Evolutionary conservation across 2,888 invertebrate genomes (phyloP).

Genomic region (Scaptomyza polygonia): DNA sequence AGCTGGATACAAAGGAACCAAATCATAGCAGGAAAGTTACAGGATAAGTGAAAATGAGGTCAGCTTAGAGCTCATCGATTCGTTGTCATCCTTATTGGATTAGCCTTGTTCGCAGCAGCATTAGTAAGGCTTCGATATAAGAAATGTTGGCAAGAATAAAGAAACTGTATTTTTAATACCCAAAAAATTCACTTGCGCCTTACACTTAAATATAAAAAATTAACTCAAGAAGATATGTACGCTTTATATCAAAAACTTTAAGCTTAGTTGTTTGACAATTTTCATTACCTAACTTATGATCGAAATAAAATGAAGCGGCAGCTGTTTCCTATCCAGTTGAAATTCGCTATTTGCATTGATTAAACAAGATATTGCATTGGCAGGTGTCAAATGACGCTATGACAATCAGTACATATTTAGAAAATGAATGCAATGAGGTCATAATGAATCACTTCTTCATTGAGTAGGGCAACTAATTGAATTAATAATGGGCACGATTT

Average conservation of each 20-base stretch:
- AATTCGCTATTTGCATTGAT: constrained; percentile 58
- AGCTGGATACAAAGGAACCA: not conserved
- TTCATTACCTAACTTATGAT: not conserved
- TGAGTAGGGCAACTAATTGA: constrained; percentile 18
- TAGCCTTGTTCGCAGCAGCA: constrained; percentile 23
- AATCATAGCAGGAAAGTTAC: not conserved
- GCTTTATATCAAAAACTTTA: too few relatives aligned
- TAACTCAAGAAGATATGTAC: not conserved
- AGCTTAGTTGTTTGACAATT: not conserved
- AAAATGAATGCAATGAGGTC: constrained; percentile 12
- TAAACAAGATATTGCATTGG: constrained; percentile 52
- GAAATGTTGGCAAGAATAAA: not conserved
- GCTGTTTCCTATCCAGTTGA: not conserved
- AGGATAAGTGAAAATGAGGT: constrained; percentile 35
- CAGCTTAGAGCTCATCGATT: constrained; percentile 23
- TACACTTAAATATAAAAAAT: not conserved
- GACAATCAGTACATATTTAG: not conserved
- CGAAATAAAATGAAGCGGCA: not conserved
- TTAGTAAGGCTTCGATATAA: constrained; percentile 1
- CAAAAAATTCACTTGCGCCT: not conserved
- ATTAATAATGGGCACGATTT: not conserved
- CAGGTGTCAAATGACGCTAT: constrained; percentile 20
- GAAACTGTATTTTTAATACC: not conserved
- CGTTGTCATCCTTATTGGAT: constrained; percentile 39
- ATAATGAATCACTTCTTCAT: not conserved